A percentile compares a stretch with the other conserved stretches of the same genome.
Conservation (phyloP, 2,113 vertebrate species). For the Anoplopoma fimbria region DNA sequence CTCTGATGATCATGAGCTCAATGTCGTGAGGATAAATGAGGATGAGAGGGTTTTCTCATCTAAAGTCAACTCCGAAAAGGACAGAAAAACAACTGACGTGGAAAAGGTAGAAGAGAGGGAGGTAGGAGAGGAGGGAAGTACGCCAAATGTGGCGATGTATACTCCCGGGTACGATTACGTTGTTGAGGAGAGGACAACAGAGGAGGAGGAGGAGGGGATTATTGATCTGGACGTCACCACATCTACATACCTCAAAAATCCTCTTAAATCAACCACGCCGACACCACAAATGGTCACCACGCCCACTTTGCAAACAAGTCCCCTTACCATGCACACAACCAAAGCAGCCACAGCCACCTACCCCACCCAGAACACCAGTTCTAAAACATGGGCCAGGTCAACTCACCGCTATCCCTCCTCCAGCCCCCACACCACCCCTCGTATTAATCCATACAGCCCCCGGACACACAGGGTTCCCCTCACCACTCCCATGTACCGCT, state of each 20-base stretch:
- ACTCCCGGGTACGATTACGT: constrained; percentile 80
- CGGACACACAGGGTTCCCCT: constrained; percentile 33
- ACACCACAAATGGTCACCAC: constrained; percentile 28
- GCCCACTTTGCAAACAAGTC: constrained; percentile 52
- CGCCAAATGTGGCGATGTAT: constrained; percentile 57
- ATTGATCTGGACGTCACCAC: constrained; percentile 69
- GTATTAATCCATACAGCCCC: constrained; percentile 23
- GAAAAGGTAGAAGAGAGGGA: constrained; percentile 28
- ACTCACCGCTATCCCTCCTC: constrained; percentile 28
- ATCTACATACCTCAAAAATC: constrained; percentile 29
- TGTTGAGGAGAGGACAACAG: constrained; percentile 64
- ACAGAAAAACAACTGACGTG: constrained; percentile 4
- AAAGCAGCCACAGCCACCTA: constrained; percentile 9
- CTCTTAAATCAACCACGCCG: constrained; percentile 43
- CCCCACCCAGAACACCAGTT: constrained; percentile 49
- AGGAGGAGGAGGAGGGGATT: constrained; percentile 65
- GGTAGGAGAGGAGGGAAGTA: constrained; percentile 79
- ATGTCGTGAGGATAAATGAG: constrained; percentile 49
- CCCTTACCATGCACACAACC: constrained; percentile 39
- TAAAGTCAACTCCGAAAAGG: constrained; percentile 21
- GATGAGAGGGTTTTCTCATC: constrained; percentile 14
- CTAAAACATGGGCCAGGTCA: constrained; percentile 44
- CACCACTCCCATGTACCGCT: constrained; percentile 46
- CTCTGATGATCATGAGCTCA: constrained; percentile 62
- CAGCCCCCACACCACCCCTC: constrained; percentile 32